Conservation (phyloP, 2,888 invertebrate genomes). For the Drosophila koepferae region DNA sequence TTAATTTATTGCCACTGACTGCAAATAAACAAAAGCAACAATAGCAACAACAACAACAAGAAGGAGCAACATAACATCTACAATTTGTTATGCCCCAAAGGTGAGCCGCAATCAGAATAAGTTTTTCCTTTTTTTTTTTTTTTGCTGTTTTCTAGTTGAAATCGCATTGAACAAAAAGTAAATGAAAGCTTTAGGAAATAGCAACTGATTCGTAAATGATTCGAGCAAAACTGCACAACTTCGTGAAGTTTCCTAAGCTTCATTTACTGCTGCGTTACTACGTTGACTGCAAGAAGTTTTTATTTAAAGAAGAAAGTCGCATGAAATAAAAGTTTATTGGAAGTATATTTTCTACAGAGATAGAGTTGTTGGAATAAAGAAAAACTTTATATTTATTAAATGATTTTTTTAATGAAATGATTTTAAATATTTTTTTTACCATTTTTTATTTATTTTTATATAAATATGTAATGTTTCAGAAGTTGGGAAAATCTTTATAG, state of each 20-base stretch:
- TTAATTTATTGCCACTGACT: conserved; percentile 71
- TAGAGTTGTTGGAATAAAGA: background rate
- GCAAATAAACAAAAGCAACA: conserved; percentile 58
- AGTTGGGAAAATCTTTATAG: too few relatives aligned
- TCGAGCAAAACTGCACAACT: background rate
- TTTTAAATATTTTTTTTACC: too few relatives aligned
- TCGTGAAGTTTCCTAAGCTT: conserved; percentile 5
- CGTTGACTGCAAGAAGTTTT: background rate
- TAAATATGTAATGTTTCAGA: too few relatives aligned
- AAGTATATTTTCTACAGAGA: background rate
- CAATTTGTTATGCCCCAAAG: conserved; percentile 61
- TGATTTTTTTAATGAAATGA: background rate
- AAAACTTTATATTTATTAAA: background rate
- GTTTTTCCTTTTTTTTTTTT: background rate
- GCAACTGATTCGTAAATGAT: background rate
- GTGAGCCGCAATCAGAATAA: conserved; percentile 49
- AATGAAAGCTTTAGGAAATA: background rate
- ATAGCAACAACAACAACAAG: conserved; percentile 11
- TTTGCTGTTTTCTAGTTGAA: background rate
- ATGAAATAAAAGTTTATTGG: background rate
- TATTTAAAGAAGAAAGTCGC: background rate
- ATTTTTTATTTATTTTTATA: too few relatives aligned
- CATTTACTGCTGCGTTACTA: conserved; percentile 1
- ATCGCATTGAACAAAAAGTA: background rate
- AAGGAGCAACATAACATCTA: conserved; percentile 50